phyloP scores from a whole-genome alignment of 2,888 invertebrate genomes.

The Furcula furcula region DNA sequence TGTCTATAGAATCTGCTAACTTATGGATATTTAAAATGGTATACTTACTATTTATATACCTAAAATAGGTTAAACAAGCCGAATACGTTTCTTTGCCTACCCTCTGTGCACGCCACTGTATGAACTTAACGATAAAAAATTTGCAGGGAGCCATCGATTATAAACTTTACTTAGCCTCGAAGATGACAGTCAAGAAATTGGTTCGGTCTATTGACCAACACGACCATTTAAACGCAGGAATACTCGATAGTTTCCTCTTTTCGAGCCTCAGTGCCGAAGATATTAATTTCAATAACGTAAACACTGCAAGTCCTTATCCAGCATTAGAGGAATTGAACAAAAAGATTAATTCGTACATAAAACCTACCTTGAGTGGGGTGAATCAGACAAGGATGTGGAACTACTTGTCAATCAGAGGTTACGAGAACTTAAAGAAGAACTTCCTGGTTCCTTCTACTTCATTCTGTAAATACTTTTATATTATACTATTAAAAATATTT shows the following conservation, averaged over 20 bases:
- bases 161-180: slow-evolving; percentile 42
- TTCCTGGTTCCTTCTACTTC: slow-evolving; percentile 60
- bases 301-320: slow-evolving; percentile 48
- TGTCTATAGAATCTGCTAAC: too few relatives aligned
- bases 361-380: slow-evolving; percentile 56
- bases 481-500: too few relatives aligned
- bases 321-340: slow-evolving; percentile 41
- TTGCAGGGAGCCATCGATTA: slow-evolving; percentile 63
- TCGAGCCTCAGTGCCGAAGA: slow-evolving; percentile 40
- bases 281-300: slow-evolving; percentile 65
- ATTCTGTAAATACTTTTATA: slow-evolving; percentile 51
- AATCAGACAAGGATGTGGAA: slow-evolving; percentile 57
- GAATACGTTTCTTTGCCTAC: too few relatives aligned
- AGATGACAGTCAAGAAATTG: slow-evolving; percentile 42
- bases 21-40: too few relatives aligned
- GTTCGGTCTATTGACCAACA: slow-evolving; percentile 44
- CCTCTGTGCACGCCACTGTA: too few relatives aligned
- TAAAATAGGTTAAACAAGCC: too few relatives aligned
- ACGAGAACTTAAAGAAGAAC: slow-evolving; percentile 45
- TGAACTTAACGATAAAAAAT: too few relatives aligned
- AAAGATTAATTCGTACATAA: slow-evolving; percentile 58
- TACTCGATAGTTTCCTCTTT: slow-evolving; percentile 42
- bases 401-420: slow-evolving; percentile 49
- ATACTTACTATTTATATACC: too few relatives aligned
- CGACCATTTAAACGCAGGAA: slow-evolving; percentile 39